A percentile compares a stretch with the other conserved stretches of the same genome.
Evolutionary conservation across 1,140 invertebrate species (phyloP).

Genomic region (Lasaia peninsularis): DNA sequence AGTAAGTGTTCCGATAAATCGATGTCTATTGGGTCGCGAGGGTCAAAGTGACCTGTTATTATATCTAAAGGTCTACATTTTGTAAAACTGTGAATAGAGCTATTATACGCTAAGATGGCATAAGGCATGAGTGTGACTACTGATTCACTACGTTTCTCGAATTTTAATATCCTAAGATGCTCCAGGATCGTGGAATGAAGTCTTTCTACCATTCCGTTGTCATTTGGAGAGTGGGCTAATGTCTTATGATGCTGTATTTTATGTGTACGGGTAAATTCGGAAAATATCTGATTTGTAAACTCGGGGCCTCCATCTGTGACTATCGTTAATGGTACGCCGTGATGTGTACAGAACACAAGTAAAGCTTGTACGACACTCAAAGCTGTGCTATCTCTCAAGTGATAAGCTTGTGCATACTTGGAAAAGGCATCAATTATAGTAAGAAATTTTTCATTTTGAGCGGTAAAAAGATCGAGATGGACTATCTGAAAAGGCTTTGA

Average conservation of each 20-base stretch:
- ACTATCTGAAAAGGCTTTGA: too few species aligned
- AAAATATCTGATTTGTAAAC: slow-evolving; percentile 21
- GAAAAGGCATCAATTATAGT: slow-evolving; percentile 23
- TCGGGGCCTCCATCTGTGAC: slow-evolving; percentile 22
- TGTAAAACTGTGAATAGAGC: too few species aligned
- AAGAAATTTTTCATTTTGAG: too few species aligned
- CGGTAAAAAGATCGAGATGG: too few species aligned
- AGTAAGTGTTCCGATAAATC: slow-evolving; percentile 25
- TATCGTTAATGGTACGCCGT: slow-evolving; percentile 19
- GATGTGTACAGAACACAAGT: slow-evolving; percentile 21
- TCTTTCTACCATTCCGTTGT: too few species aligned
- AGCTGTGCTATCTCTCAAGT: slow-evolving; percentile 21
- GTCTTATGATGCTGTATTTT: neutral
- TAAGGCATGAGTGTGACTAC: too few species aligned
- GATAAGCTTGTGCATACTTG: slow-evolving; percentile 21
- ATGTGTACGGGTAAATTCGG: neutral
- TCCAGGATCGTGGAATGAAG: too few species aligned
- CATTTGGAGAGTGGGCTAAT: too few species aligned
- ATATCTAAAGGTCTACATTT: slow-evolving; percentile 29
- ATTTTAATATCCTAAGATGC: too few species aligned
- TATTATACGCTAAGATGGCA: too few species aligned
- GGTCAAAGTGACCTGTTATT: slow-evolving; percentile 33
- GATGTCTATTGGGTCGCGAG: slow-evolving; percentile 24
- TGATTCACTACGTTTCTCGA: too few species aligned
- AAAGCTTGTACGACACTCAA: slow-evolving; percentile 22